Percentiles rank a stretch among this genome's conserved stretches.
These are phyloP conservation scores for Hexactinellida sp. DNA, from an alignment of 37 sponge, comb jelly and placozoan genomes.

Conservation along the genomic window DNA sequence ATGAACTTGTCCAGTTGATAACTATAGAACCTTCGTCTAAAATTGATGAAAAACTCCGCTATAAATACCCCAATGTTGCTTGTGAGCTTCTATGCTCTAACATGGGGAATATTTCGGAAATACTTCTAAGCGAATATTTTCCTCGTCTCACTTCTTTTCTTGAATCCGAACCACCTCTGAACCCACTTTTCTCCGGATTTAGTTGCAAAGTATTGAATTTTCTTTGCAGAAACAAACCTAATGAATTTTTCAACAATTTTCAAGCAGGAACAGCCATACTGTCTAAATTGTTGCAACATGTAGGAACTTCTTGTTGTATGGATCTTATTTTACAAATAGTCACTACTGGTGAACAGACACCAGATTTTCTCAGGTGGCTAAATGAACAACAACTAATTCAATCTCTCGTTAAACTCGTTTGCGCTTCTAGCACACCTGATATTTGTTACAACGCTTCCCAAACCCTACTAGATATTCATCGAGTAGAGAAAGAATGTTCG, in stretches of 20 bases:
- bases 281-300: background rate
- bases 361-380: background rate
- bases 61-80: background rate
- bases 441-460: background rate
- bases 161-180: background rate
- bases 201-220: background rate
- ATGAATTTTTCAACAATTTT: background rate
- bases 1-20: background rate
- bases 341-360: background rate
- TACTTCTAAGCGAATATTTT: background rate
- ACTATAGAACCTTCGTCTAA: background rate
- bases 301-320: background rate
- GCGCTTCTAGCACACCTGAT: background rate
- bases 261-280: background rate
- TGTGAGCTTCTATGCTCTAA: background rate
- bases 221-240: background rate
- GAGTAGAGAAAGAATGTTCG: background rate
- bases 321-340: background rate
- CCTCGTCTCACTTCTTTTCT: background rate
- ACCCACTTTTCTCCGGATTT: background rate
- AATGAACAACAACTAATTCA: background rate
- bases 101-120: background rate
- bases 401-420: background rate
- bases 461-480: background rate
- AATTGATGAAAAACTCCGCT: background rate